Conservation (phyloP, 1,140 invertebrate species). For the Elysia chlorotica region DNA sequence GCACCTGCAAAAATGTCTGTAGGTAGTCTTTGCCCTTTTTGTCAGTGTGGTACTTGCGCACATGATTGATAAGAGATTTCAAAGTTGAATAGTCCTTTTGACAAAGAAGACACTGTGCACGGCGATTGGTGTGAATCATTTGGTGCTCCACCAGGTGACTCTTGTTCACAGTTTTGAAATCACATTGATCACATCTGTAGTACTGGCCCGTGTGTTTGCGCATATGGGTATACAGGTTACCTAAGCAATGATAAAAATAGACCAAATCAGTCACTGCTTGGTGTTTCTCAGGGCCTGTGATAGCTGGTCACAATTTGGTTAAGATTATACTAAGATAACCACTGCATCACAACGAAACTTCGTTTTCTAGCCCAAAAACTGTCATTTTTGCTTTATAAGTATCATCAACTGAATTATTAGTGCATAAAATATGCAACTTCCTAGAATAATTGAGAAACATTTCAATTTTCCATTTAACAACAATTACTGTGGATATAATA, state of each 20-base stretch:
- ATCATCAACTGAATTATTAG: too few relatives aligned
- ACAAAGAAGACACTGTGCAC: conserved; percentile 57
- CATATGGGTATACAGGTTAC: conserved; percentile 63
- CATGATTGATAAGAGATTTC: conserved; percentile 60
- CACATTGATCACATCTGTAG: conserved; percentile 57
- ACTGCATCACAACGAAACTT: too few relatives aligned
- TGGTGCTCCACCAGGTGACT: conserved; percentile 61
- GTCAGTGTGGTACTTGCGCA: conserved; percentile 57
- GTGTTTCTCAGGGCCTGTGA: not conserved
- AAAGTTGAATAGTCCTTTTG: conserved; percentile 60
- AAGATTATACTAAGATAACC: too few relatives aligned
- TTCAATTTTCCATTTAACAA: too few relatives aligned
- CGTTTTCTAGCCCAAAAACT: too few relatives aligned
- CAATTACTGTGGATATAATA: too few relatives aligned
- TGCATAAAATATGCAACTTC: too few relatives aligned
- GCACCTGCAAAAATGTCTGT: conserved; percentile 43
- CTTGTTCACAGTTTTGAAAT: conserved; percentile 60
- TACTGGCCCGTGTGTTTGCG: conserved; percentile 62
- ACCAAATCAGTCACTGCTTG: not conserved
- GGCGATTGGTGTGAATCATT: conserved; percentile 49
- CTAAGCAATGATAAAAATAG: conserved; percentile 32
- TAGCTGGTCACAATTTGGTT: too few relatives aligned
- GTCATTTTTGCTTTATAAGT: too few relatives aligned
- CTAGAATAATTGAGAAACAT: too few relatives aligned
- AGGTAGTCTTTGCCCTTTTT: conserved; percentile 53